These are phyloP conservation scores for Picus viridis DNA, from an alignment of 2,797 vertebrate species.

Conservation along the genomic window DNA sequence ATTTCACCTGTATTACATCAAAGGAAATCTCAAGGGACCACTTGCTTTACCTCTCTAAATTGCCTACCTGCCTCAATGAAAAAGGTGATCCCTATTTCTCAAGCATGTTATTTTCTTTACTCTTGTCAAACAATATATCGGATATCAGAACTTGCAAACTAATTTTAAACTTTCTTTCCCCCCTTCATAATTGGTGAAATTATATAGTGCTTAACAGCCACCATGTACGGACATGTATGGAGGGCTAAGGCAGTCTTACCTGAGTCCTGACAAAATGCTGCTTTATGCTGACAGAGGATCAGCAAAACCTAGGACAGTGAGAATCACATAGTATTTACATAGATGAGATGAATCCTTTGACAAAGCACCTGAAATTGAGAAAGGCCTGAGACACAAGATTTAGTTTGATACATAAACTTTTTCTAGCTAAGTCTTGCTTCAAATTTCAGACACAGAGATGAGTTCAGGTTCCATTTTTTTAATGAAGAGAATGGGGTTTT, in stretches of 20 bases:
- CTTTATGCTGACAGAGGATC: too few species aligned
- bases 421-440: background rate
- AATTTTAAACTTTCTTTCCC: background rate
- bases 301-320: background rate
- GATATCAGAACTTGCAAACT: background rate
- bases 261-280: too few species aligned
- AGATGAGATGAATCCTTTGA: background rate
- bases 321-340: too few species aligned
- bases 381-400: background rate
- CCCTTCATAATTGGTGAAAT: too few species aligned
- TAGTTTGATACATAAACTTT: background rate
- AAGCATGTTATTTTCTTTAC: accelerated
- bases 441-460: background rate
- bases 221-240: too few species aligned
- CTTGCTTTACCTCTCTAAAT: background rate
- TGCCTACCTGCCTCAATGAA: background rate
- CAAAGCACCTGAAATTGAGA: background rate
- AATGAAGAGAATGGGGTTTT: too few species aligned
- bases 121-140: accelerated
- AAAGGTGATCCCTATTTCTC: background rate
- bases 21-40: background rate
- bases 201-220: too few species aligned
- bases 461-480: background rate
- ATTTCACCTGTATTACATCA: background rate
- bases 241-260: too few species aligned